phyloP scores from a whole-genome alignment of 2,888 invertebrate genomes.

The Helicoverpa assulta region DNA sequence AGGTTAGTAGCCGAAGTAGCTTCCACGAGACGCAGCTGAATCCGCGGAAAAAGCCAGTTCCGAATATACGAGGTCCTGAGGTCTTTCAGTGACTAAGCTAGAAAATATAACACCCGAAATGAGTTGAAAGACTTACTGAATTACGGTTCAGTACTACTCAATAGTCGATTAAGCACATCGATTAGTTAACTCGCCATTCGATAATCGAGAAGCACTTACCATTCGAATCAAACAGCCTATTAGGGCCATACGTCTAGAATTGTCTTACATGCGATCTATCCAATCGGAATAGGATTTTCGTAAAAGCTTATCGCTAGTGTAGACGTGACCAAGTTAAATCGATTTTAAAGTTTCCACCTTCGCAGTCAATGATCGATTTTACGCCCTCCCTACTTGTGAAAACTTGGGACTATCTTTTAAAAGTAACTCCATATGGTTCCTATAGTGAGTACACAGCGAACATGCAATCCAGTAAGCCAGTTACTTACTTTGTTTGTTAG shows the following conservation, averaged over 20 bases:
- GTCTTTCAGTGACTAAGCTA: neutral
- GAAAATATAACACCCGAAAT: neutral
- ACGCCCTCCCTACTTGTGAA: conserved; percentile 37
- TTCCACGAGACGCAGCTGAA: too few relatives aligned
- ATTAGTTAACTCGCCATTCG: neutral
- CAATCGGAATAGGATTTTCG: conserved; percentile 26
- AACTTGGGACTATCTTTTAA: conserved; percentile 45
- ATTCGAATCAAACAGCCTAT: neutral
- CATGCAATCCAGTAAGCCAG: conserved; percentile 24
- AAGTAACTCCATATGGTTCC: conserved; percentile 5
- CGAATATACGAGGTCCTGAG: too few relatives aligned
- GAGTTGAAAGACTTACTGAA: neutral
- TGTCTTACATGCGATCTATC: conserved; percentile 14
- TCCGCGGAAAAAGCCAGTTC: neutral
- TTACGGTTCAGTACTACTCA: neutral
- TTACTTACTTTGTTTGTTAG: conserved; percentile 19
- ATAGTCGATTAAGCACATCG: neutral
- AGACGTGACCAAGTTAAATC: conserved; percentile 59
- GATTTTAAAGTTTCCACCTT: conserved; percentile 53
- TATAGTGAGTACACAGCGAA: conserved; percentile 18
- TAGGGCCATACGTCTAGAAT: neutral
- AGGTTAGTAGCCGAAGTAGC: too few relatives aligned
- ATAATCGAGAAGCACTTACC: neutral
- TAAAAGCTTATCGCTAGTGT: conserved; percentile 15
- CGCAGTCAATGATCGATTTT: conserved; percentile 51